A percentile compares a stretch with the other conserved stretches of the same genome.
Evolutionary conservation across 2,797 vertebrate genomes (phyloP).

Genomic region (Alfaro cultratus): DNA sequence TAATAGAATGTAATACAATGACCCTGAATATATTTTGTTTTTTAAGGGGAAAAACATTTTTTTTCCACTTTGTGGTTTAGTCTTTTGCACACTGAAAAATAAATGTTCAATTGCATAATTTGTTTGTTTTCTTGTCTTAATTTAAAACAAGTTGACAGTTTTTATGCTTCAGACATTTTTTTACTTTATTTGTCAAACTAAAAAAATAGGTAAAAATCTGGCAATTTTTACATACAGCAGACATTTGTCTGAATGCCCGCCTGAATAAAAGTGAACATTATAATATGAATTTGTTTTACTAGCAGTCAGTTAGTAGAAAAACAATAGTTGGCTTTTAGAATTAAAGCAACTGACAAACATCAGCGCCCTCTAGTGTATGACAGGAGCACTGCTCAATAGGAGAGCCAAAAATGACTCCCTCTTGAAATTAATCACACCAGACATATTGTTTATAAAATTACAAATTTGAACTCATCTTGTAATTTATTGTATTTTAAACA

Average conservation of each 20-base stretch:
- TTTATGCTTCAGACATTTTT: no score
- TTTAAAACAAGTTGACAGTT: neutral
- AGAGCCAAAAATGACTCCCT: no score
- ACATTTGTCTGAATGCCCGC: neutral
- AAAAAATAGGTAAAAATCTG: neutral
- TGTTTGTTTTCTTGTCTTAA: neutral
- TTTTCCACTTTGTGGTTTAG: neutral
- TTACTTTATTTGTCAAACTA: neutral
- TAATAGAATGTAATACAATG: neutral
- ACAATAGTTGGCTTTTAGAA: neutral
- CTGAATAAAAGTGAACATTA: neutral
- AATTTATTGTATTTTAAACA: neutral
- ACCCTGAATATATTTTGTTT: neutral
- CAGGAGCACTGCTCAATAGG: neutral
- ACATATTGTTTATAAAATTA: neutral
- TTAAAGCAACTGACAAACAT: neutral
- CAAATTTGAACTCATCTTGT: neutral
- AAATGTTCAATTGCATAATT: neutral
- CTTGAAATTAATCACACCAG: neutral
- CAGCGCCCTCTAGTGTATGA: slow-evolving; percentile 25
- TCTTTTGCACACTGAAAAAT: slow-evolving; percentile 8
- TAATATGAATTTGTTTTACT: neutral
- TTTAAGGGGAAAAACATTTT: neutral
- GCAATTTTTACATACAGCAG: neutral
- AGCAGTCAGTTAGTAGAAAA: neutral